Percentiles rank a stretch among this genome's conserved stretches.
These are phyloP conservation scores for Smithornis capensis DNA, from an alignment of 2,113 vertebrate genomes.

Conservation along the genomic window DNA sequence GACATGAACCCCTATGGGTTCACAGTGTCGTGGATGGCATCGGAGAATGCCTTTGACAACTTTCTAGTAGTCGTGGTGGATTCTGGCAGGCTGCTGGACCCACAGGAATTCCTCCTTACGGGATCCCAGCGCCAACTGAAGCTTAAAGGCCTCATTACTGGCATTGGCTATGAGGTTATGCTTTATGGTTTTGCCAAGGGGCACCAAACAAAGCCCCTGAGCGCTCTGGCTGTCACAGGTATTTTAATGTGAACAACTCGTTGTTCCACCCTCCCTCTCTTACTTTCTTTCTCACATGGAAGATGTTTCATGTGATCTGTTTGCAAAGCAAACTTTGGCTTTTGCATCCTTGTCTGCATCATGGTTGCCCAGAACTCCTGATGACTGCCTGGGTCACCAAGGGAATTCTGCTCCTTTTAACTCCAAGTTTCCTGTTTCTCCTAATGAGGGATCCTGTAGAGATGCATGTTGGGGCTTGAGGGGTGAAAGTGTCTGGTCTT, in stretches of 20 bases:
- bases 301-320: constrained; percentile 11
- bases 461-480: background rate
- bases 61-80: constrained; percentile 92
- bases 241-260: constrained; percentile 68
- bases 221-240: constrained; percentile 92
- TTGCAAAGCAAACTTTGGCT: constrained; percentile 19
- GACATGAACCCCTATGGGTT: constrained; percentile 87
- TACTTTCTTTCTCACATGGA: background rate
- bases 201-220: constrained; percentile 88
- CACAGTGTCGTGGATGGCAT: constrained; percentile 82
- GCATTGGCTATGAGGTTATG: constrained; percentile 83
- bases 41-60: constrained; percentile 85
- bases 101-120: constrained; percentile 83
- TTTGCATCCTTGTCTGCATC: constrained; percentile 62
- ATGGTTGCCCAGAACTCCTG: constrained; percentile 30
- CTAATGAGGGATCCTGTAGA: background rate
- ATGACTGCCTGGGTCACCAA: background rate
- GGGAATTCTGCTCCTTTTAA: background rate
- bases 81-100: constrained; percentile 93
- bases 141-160: constrained; percentile 82
- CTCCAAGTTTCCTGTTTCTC: background rate
- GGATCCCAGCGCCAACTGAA: constrained; percentile 78
- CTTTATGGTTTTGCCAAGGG: constrained; percentile 89
- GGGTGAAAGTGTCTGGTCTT: background rate
- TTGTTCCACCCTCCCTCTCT: background rate